These are phyloP conservation scores for Ennomos erosarius DNA, from an alignment of 2,888 invertebrate species.

Conservation along the genomic window DNA sequence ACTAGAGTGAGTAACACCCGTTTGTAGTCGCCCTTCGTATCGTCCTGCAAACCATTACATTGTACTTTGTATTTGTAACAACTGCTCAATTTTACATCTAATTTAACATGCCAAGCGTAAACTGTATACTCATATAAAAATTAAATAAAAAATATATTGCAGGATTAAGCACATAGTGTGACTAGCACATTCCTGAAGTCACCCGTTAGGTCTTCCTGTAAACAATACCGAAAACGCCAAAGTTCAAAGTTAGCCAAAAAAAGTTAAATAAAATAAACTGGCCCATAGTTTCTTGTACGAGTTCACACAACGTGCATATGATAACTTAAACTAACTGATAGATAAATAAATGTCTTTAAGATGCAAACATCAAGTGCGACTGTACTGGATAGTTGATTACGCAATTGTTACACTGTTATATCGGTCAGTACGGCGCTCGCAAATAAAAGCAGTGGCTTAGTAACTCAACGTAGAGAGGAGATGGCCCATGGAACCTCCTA, in stretches of 20 bases:
- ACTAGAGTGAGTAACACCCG: conserved; percentile 86
- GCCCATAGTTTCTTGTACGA: conserved; percentile 70
- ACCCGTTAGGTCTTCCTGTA: conserved; percentile 88
- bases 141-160: conserved; percentile 57
- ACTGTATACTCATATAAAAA: conserved; percentile 59
- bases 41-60: conserved; percentile 86
- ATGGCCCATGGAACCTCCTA: conserved; percentile 87
- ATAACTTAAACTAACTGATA: conserved; percentile 50
- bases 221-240: conserved; percentile 73
- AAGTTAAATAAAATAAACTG: conserved; percentile 63
- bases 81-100: conserved; percentile 41
- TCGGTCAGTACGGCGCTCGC: conserved; percentile 56
- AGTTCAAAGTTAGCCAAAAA: conserved; percentile 58
- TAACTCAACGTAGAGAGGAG: conserved; percentile 87
- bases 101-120: conserved; percentile 62
- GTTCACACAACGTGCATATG: conserved; percentile 65
- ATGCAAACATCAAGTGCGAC: conserved; percentile 52
- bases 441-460: conserved; percentile 71
- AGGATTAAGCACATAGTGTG: conserved; percentile 82
- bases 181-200: conserved; percentile 89
- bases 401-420: conserved; percentile 45
- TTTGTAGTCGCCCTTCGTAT: conserved; percentile 89
- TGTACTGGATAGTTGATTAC: conserved; percentile 41
- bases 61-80: conserved; percentile 63
- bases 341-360: conserved; percentile 64